Conservation (phyloP, 2,113 vertebrate species). For the Taurulus bubalis region DNA sequence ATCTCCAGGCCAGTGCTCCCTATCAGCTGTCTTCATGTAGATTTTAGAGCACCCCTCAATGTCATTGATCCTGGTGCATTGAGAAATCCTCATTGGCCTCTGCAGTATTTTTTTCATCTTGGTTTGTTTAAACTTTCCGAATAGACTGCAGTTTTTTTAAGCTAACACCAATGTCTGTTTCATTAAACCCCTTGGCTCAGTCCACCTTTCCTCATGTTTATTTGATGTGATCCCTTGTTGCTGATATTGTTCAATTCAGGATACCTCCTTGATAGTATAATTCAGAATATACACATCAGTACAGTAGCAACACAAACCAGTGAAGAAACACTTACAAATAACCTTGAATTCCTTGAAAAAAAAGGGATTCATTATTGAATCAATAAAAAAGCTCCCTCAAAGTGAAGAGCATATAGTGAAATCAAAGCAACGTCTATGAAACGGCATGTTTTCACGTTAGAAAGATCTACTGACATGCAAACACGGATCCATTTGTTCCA, state of each 20-base stretch:
- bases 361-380: not conserved
- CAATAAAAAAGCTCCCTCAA: not conserved
- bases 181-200: not conserved
- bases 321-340: not conserved
- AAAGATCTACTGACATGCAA: conserved; percentile 13
- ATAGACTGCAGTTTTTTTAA: conserved; percentile 2
- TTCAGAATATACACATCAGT: not conserved
- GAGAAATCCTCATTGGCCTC: conserved; percentile 28
- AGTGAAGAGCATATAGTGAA: not conserved
- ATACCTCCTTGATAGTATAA: not conserved
- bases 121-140: conserved; percentile 18
- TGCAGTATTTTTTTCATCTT: conserved; percentile 21
- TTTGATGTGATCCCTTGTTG: conserved; percentile 7
- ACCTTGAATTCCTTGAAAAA: not conserved
- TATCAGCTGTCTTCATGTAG: conserved; percentile 28
- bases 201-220: conserved; percentile 3
- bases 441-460: conserved; percentile 18
- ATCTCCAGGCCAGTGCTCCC: conserved; percentile 26
- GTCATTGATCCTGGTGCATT: conserved; percentile 33
- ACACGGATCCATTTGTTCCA: conserved; percentile 48
- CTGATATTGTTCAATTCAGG: not conserved
- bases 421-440: conserved; percentile 34
- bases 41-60: conserved; percentile 40
- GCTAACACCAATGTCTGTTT: not conserved
- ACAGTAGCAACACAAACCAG: not conserved